Base-by-base conservation (phyloP, 2,113 vertebrate species). In the Oncorhynchus clarkii region DNA sequence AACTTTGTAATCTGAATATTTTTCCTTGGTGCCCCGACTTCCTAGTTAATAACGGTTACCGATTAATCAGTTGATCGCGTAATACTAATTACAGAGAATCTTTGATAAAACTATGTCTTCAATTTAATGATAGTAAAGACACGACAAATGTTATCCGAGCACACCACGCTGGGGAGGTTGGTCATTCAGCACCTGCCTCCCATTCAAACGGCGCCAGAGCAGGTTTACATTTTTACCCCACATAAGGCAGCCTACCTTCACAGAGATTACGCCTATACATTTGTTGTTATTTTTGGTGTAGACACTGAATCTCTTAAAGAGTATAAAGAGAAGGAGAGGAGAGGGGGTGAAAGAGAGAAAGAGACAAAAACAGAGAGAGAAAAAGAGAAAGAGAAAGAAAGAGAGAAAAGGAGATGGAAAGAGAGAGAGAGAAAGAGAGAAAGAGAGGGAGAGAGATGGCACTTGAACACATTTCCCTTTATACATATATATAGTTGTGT, bases 221-320 rank as follows among this genome's bases (percentile, higher is more conserved):
- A 73, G 81, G 81, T 88, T 82, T 82, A 83, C 76, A 82, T 1
- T 66, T 79, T 66, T 76, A 80, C 80, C 84, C 84, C 81, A 85
- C 87, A 82, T 71, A 76, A 76, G 82, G 83, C 81, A 66, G 80
- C 72, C 74, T 76, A 84, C 80, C 77, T 87, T 77, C 75, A 84
- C 85, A 81, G 78, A 85, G 84, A 88, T 88, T 82, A 86, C 70
- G 79, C 69, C 83, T 82, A 85, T 88, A 81, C 84, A 87, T 87
- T 86, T 77, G 73, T 80, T 85, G 71, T 86, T 88, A 77, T 84
- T 88, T 86, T 83, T 86, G 79, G 79, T 34, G 31, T 34, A 76
- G 81, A 85, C 80, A 77, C 54, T 70, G 82, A 86, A 86, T 86
- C 68, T 77, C 66, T 14, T 16, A 22, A 27, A 45, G 84, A 71